These are phyloP conservation scores for Altica lythri DNA, from an alignment of 2,888 invertebrate genomes.

Conservation along the genomic window DNA sequence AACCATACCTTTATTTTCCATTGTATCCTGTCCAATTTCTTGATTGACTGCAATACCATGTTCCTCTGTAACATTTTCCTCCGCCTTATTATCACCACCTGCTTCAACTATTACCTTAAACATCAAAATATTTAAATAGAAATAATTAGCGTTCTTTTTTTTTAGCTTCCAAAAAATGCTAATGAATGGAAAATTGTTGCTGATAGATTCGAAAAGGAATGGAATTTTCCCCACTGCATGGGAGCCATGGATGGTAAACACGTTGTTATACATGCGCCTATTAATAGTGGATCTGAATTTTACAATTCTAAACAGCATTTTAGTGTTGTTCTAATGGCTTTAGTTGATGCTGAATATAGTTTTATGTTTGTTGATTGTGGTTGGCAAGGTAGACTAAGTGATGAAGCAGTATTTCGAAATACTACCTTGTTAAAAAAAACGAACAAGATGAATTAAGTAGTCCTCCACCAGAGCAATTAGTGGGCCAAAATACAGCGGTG, in stretches of 20 bases:
- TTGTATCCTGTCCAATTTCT: no score
- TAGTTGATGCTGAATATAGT: conserved; percentile 28
- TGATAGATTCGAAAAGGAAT: conserved; percentile 7
- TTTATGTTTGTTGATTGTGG: conserved; percentile 30
- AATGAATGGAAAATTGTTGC: conserved; percentile 10
- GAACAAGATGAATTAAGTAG: not conserved
- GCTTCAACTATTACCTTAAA: no score
- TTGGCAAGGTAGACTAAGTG: conserved; percentile 33
- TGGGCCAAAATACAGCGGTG: no score
- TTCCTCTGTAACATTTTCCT: no score
- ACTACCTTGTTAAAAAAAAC: no score
- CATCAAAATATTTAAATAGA: no score
- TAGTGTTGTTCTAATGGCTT: conserved; percentile 19
- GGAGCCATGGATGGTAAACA: conserved; percentile 18
- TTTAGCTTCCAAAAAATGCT: conserved; percentile 6
- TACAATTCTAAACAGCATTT: conserved; percentile 26
- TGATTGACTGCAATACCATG: no score
- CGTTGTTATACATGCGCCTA: conserved; percentile 4
- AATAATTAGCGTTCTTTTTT: no score
- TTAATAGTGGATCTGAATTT: conserved; percentile 27
- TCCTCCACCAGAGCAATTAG: no score
- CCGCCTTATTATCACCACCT: no score
- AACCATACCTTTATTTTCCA: no score
- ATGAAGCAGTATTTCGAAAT: conserved; percentile 17
- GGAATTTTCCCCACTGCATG: conserved; percentile 18